phyloP scores from a whole-genome alignment of 2,888 invertebrate species.

The Scaptomyza polygonia region DNA sequence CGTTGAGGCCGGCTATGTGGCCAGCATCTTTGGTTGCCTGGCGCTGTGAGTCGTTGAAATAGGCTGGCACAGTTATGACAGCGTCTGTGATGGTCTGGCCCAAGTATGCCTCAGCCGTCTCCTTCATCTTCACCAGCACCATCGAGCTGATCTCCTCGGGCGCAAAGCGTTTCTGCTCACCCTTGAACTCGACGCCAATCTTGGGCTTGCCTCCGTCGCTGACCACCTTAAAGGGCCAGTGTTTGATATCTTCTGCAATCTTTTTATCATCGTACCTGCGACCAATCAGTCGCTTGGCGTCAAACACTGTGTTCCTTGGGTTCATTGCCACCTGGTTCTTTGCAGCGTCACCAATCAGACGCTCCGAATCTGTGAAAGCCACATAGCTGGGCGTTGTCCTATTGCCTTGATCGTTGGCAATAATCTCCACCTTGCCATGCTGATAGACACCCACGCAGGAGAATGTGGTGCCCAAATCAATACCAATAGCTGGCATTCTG shows the following conservation, averaged over 20 bases:
- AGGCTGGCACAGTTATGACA: slow-evolving; percentile 94
- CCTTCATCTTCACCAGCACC: slow-evolving; percentile 97
- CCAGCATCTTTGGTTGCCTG: slow-evolving; percentile 32
- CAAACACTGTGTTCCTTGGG: slow-evolving; percentile 95
- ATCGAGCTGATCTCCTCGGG: slow-evolving; percentile 96
- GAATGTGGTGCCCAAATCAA: slow-evolving; percentile 85
- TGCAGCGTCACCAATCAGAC: slow-evolving; percentile 89
- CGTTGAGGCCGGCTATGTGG: slow-evolving; percentile 29
- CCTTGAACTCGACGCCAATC: slow-evolving; percentile 93
- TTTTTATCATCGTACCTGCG: slow-evolving; percentile 94
- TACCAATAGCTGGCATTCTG: slow-evolving; percentile 87
- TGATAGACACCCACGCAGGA: slow-evolving; percentile 93
- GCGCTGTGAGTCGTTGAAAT: slow-evolving; percentile 31
- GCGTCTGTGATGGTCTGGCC: slow-evolving; percentile 93
- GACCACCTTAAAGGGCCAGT: slow-evolving; percentile 96
- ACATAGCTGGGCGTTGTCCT: slow-evolving; percentile 85
- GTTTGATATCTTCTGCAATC: slow-evolving; percentile 96
- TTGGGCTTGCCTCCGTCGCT: slow-evolving; percentile 92
- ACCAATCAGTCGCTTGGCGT: slow-evolving; percentile 97
- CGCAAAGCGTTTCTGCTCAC: slow-evolving; percentile 94
- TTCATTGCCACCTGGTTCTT: slow-evolving; percentile 95
- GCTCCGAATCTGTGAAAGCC: slow-evolving; percentile 93
- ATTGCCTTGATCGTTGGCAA: slow-evolving; percentile 92
- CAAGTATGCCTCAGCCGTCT: slow-evolving; percentile 93
- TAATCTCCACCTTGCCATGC: slow-evolving; percentile 92